These are phyloP conservation scores for Andrena haemorrhoa DNA, from an alignment of 2,888 invertebrate genomes.

Conservation along the genomic window DNA sequence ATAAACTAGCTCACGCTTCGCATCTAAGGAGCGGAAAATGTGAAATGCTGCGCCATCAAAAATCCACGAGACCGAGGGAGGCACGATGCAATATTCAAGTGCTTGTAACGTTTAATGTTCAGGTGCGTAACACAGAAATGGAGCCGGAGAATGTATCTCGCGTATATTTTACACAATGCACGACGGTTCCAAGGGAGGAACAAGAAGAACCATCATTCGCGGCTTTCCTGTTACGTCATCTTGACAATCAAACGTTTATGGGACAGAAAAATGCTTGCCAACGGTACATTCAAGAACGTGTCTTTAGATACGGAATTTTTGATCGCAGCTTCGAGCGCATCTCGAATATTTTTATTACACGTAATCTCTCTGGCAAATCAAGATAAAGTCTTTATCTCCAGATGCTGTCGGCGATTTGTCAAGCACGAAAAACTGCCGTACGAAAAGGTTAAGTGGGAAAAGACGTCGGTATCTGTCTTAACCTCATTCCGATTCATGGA, in stretches of 20 bases:
- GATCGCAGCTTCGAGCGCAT: no score
- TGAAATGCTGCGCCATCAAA: neutral
- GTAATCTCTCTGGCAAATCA: neutral
- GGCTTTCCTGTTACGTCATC: neutral
- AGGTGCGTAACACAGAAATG: neutral
- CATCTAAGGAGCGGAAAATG: conserved; percentile 15
- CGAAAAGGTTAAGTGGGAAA: conserved; percentile 35
- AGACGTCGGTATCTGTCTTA: conserved; percentile 22
- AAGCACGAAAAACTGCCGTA: neutral
- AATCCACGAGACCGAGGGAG: neutral
- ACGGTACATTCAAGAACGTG: neutral
- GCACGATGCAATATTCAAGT: conserved; percentile 21
- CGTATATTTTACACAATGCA: neutral
- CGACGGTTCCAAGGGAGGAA: neutral
- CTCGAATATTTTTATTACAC: no score
- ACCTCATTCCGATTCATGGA: conserved; percentile 49
- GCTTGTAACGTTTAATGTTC: neutral
- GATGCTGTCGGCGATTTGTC: neutral
- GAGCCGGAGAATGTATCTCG: neutral
- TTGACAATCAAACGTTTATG: neutral
- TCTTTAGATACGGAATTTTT: neutral
- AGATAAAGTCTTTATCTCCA: conserved; percentile 1
- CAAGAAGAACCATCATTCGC: neutral
- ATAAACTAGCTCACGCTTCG: conserved; percentile 1
- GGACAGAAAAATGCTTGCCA: neutral